Evolutionary conservation across 2,113 vertebrate genomes (phyloP).

Genomic region (Bos indicus): DNA sequence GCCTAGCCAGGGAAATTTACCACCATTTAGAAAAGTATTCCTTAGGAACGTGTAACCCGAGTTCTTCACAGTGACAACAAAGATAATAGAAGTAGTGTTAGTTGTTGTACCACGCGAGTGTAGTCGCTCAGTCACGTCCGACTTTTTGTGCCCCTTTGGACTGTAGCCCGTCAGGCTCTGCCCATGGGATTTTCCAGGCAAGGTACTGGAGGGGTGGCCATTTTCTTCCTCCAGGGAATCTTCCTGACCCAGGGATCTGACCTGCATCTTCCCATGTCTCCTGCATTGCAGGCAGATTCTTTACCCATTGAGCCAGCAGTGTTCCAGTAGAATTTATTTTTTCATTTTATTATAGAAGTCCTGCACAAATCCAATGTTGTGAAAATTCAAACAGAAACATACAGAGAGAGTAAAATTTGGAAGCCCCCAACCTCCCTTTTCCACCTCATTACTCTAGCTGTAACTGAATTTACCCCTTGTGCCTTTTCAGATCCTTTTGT

Average conservation of each 20-base stretch:
- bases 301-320: background rate
- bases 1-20: background rate
- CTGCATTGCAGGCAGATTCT: background rate
- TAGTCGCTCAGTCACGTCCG: background rate
- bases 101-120: accelerated
- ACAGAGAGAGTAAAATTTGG: background rate
- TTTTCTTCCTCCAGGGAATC: background rate
- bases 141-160: background rate
- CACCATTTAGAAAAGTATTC: background rate
- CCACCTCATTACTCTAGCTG: background rate
- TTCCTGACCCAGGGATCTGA: background rate
- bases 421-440: background rate
- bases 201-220: background rate
- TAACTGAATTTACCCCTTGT: background rate
- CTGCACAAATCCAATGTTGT: background rate
- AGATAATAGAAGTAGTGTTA: background rate
- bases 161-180: background rate
- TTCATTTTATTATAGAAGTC: background rate
- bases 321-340: background rate
- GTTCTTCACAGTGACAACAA: background rate
- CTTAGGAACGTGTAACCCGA: background rate
- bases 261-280: background rate
- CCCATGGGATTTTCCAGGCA: background rate
- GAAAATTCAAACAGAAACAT: background rate
- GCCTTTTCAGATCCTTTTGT: background rate